These are phyloP conservation scores for Engraulis encrasicolus DNA, from an alignment of 2,113 vertebrate species.

Conservation along the genomic window DNA sequence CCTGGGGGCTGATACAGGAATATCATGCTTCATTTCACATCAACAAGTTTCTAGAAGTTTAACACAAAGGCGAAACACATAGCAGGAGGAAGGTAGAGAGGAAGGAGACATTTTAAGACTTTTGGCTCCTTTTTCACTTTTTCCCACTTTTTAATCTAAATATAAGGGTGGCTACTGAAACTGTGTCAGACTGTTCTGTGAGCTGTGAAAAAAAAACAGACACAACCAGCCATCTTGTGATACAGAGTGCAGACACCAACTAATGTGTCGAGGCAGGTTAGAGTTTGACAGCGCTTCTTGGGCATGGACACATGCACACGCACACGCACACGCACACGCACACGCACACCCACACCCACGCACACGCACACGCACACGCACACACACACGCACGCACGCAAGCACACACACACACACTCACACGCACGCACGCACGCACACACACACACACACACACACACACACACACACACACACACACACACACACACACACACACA, in stretches of 20 bases:
- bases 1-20: not conserved
- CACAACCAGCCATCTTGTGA: not conserved
- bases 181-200: constrained; percentile 13
- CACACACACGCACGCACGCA: not conserved
- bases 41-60: constrained; percentile 2
- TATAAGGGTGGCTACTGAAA: constrained; percentile 5
- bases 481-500: not conserved
- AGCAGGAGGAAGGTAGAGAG: not conserved
- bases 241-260: not conserved
- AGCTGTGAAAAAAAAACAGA: not conserved
- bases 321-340: not conserved
- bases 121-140: not conserved
- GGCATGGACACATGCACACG: not conserved
- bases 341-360: not conserved
- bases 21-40: not conserved
- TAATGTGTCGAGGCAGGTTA: constrained; percentile 34
- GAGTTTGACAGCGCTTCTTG: constrained; percentile 21
- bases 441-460: constrained; percentile 12
- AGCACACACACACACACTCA: too few species aligned
- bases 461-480: not conserved
- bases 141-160: constrained; percentile 13
- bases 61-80: not conserved
- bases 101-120: not conserved
- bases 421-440: not conserved
- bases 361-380: constrained; percentile 1